Percentiles rank a stretch among this genome's conserved stretches.
Conservation (phyloP, 2,888 invertebrate species). For the Nysson spinosus region DNA sequence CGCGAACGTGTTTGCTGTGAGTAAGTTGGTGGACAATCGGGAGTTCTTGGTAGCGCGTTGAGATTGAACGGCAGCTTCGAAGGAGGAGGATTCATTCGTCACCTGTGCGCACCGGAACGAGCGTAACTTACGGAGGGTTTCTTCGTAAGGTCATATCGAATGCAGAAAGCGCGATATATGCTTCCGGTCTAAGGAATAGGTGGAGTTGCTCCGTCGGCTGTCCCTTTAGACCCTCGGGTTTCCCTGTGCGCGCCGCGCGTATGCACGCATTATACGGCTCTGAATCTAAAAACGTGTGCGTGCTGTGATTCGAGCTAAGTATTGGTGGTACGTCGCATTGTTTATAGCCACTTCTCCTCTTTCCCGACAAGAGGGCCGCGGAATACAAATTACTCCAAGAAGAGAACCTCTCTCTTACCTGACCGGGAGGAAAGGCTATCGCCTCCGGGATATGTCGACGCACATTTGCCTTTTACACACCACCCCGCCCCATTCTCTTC, state of each 20-base stretch:
- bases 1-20: too few species aligned
- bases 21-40: too few species aligned
- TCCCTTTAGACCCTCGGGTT: constrained; percentile 67
- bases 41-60: not conserved
- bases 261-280: constrained; percentile 18
- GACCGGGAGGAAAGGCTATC: constrained; percentile 48
- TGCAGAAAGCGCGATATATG: constrained; percentile 73
- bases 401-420: constrained; percentile 52
- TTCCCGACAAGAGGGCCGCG: constrained; percentile 69
- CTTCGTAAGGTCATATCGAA: constrained; percentile 69
- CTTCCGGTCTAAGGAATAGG: constrained; percentile 73
- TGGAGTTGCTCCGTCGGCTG: constrained; percentile 66
- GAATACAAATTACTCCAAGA: constrained; percentile 74
- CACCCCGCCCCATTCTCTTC: constrained; percentile 25
- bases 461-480: constrained; percentile 47
- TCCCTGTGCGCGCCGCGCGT: constrained; percentile 52
- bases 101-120: constrained; percentile 41
- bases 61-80: constrained; percentile 2
- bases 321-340: constrained; percentile 75
- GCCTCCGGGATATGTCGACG: constrained; percentile 52
- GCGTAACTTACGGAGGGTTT: constrained; percentile 51
- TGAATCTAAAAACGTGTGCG: constrained; percentile 35
- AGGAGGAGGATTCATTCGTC: constrained; percentile 28
- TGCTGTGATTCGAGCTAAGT: constrained; percentile 68
- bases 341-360: constrained; percentile 76